phyloP scores from a whole-genome alignment of 1,140 invertebrate genomes.

The Drosophila asahinai region DNA sequence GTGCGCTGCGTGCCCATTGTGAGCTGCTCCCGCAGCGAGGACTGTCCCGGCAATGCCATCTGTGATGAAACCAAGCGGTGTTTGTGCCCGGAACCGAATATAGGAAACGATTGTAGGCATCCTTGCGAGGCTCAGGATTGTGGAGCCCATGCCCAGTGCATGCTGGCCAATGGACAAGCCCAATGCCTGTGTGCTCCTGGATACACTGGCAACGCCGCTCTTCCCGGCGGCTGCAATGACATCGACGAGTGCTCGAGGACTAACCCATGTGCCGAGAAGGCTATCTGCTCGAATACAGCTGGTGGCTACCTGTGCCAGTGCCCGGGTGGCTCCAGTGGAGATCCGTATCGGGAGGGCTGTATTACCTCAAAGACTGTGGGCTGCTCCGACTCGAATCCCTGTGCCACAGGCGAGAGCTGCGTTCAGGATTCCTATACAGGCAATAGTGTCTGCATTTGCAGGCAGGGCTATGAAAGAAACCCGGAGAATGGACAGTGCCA shows the following conservation, averaged over 20 bases:
- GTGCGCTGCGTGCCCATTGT: conserved; percentile 92
- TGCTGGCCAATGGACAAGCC: conserved; percentile 92
- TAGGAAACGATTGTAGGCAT: conserved; percentile 96
- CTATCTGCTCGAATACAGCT: conserved; percentile 94
- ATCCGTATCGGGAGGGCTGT: conserved; percentile 91
- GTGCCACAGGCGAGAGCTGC: conserved; percentile 93
- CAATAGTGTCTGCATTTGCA: conserved; percentile 94
- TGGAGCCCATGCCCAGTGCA: conserved; percentile 95
- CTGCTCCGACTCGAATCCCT: conserved; percentile 91
- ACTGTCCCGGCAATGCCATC: conserved; percentile 95
- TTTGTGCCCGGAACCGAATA: conserved; percentile 94
- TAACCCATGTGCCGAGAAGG: conserved; percentile 92
- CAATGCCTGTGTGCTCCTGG: conserved; percentile 93
- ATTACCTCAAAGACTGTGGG: conserved; percentile 87
- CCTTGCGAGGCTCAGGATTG: conserved; percentile 95
- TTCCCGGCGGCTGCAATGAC: conserved; percentile 92
- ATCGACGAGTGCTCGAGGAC: conserved; percentile 92
- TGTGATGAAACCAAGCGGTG: conserved; percentile 92
- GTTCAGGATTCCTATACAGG: conserved; percentile 90
- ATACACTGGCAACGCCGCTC: conserved; percentile 89
- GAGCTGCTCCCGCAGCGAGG: conserved; percentile 90
- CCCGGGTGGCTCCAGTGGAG: conserved; percentile 90
- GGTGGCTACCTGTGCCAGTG: conserved; percentile 95
- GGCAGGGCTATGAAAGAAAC: conserved; percentile 92
- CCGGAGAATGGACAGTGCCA: conserved; percentile 90